Percentiles rank a stretch among this genome's conserved stretches.
These are phyloP conservation scores for Stenchaetothrips biformis DNA, from an alignment of 2,888 invertebrate genomes.

Conservation along the genomic window DNA sequence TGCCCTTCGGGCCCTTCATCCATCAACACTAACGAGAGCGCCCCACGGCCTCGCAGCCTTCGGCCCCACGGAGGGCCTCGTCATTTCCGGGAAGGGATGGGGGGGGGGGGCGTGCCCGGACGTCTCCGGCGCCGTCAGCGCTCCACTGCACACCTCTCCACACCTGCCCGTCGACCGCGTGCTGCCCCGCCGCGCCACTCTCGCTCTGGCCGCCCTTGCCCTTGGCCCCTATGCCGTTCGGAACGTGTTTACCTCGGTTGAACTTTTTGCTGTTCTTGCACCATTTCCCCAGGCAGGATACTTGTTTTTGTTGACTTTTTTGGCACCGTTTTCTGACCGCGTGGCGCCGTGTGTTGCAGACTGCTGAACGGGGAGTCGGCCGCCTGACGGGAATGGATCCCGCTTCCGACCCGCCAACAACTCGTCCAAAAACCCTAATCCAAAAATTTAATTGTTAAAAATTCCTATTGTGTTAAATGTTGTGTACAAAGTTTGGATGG, in stretches of 20 bases:
- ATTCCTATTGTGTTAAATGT: background rate
- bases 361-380: background rate
- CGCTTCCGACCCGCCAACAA: background rate
- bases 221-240: background rate
- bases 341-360: background rate
- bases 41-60: background rate
- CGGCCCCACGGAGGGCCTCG: background rate
- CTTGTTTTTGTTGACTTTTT: background rate
- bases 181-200: too few relatives aligned
- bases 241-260: background rate
- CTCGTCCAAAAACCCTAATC: background rate
- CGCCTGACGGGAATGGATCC: background rate
- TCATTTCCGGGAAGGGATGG: background rate
- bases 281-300: background rate
- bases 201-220: background rate
- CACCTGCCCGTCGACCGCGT: background rate
- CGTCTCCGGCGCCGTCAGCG: too few relatives aligned
- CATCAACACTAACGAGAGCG: constrained; percentile 10
- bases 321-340: background rate
- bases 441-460: background rate
- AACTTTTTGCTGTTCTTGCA: background rate
- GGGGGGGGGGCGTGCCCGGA: background rate
- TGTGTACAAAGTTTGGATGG: background rate
- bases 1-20: constrained; percentile 9
- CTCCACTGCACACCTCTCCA: background rate